phyloP scores from a whole-genome alignment of 2,113 vertebrate genomes.

The Tetraodon nigroviridis region DNA sequence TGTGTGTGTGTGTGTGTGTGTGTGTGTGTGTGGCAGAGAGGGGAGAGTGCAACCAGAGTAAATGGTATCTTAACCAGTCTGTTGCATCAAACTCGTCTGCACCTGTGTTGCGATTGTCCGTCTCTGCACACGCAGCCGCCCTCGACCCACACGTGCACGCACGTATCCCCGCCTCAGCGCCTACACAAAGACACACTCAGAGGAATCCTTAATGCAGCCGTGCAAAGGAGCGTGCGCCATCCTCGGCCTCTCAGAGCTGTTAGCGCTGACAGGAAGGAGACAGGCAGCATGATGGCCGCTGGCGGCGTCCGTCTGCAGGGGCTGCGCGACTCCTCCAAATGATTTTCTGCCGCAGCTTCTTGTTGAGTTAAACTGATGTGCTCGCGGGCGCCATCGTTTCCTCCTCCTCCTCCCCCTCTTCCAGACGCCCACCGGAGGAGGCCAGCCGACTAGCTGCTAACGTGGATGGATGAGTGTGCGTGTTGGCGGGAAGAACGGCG shows the following conservation, averaged over 20 bases:
- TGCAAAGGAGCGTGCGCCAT: constrained; percentile 38
- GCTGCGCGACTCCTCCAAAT: constrained; percentile 58
- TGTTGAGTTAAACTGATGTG: constrained; percentile 65
- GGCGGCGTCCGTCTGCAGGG: constrained; percentile 56
- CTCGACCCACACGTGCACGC: constrained; percentile 4
- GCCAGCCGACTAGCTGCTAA: constrained; percentile 7
- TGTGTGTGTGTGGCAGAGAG: constrained; percentile 1
- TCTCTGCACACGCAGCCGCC: constrained; percentile 55
- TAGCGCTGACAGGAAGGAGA: constrained; percentile 64
- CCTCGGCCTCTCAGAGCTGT: constrained; percentile 54
- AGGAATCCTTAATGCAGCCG: constrained; percentile 42
- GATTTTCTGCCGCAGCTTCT: constrained; percentile 62
- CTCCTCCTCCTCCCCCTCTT: constrained; percentile 19
- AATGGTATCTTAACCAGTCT: constrained; percentile 71
- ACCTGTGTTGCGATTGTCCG: constrained; percentile 55
- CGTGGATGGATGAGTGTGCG: constrained; percentile 13
- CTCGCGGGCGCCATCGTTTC: constrained; percentile 50
- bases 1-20: constrained; percentile 5
- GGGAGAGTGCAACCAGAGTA: constrained; percentile 52
- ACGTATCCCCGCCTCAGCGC: constrained; percentile 6
- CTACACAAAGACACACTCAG: constrained; percentile 27
- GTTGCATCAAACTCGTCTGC: constrained; percentile 59
- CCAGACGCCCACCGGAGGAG: constrained; percentile 13
- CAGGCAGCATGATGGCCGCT: constrained; percentile 60
- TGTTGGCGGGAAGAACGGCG: constrained; percentile 21